These are phyloP conservation scores for Tenthredo livida DNA, from an alignment of 2,888 invertebrate genomes.

Conservation along the genomic window DNA sequence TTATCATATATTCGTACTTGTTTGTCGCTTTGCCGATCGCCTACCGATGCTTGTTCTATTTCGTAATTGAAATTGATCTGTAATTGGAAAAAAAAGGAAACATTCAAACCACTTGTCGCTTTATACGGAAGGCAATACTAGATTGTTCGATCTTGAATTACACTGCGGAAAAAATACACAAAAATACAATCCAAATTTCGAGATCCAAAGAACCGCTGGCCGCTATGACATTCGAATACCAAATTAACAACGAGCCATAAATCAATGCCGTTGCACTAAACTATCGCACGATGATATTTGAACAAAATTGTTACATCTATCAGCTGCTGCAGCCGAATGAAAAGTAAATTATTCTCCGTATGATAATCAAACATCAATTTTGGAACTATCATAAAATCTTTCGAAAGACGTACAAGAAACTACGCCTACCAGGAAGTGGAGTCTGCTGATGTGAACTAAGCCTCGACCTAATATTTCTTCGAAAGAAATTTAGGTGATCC, in stretches of 20 bases:
- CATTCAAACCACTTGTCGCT: conserved; percentile 41
- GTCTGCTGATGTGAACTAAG: neutral
- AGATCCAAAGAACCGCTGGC: neutral
- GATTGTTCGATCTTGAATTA: conserved; percentile 34
- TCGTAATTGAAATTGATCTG: conserved; percentile 51
- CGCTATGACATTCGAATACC: neutral
- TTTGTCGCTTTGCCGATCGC: conserved; percentile 43
- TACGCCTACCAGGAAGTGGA: conserved; percentile 6
- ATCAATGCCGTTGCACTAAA: neutral
- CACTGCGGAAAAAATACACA: neutral
- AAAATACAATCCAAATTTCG: conserved; percentile 22
- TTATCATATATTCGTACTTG: conserved; percentile 45
- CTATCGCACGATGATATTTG: neutral
- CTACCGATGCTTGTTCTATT: conserved; percentile 44
- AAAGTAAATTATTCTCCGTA: neutral
- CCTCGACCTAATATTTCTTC: neutral
- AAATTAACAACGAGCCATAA: neutral
- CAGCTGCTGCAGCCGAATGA: neutral
- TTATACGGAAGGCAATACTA: neutral
- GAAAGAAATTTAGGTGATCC: conserved; percentile 30
- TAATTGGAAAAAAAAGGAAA: conserved; percentile 27
- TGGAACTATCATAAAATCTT: neutral
- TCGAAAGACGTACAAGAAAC: neutral
- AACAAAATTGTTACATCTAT: neutral
- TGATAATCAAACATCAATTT: neutral